Base-by-base conservation (phyloP, 2,888 invertebrate genomes). In the Yponomeuta malinellus region DNA sequence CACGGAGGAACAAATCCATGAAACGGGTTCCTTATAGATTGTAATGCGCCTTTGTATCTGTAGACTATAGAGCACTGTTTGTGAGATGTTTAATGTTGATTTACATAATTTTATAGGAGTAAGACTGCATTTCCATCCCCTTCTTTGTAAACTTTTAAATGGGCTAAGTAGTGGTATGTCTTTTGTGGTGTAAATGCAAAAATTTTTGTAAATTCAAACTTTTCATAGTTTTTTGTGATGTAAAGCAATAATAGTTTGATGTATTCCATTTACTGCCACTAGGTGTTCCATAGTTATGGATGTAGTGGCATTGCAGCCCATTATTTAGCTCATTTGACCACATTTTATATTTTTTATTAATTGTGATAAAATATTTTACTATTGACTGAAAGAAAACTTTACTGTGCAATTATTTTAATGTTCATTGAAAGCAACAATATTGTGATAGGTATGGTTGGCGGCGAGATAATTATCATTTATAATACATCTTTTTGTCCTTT, bases 1-100 rank as follows among this genome's bases (percentile, higher is more conserved):
- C 63, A 87, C 86, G 73, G 92, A 92, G 37, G 92, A 93, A 43
- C 87, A 84, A 29, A 91, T 92, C 73, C 86, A 87, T 1, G 91
- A 92, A 37, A 81, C 84, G 59, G 86, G 89, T 79, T 87, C 90
- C 81, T 90, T 91, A 89, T 90, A 85, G 74, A 85, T 78, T 81
- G 78, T 80, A 79, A 76, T 73, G 81, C 83, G 83, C 83, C 66
- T 74, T 78, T 78, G 75, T 72, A 77, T 75, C 73, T 63, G 77
- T 86, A 84, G 81, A 43, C 6, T 3, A 43, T 3, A 76, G 78
- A 81, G 84, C 48, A 69, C 70, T 70, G 64, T 67, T 65, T 70
- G 43, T 65, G 48, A 48, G 10, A 63, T 33, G 70, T 29, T 12
- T 70, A 70, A 63, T 70, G 70, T 70, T 70, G 43, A 2, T 70